Evolutionary conservation across 2,113 vertebrate species (phyloP).

Genomic region (Peromyscus maniculatus): DNA sequence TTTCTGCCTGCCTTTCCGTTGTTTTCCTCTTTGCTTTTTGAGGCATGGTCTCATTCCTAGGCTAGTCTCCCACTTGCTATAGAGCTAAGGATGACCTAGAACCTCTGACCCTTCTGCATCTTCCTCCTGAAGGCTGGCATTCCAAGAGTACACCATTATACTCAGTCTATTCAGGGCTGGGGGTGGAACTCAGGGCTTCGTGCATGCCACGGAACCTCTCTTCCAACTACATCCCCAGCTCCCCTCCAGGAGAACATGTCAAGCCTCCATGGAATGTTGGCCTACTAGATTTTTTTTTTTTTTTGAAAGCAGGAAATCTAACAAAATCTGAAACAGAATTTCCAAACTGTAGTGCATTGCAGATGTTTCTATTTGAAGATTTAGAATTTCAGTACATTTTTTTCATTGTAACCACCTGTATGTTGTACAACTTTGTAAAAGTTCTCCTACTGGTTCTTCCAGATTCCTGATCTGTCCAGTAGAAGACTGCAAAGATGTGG

Average conservation of each 20-base stretch:
- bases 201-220: not conserved
- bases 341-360: not conserved
- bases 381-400: constrained; percentile 4
- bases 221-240: not conserved
- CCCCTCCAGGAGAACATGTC: not conserved
- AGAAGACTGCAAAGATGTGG: not conserved
- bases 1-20: not conserved
- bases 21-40: no score
- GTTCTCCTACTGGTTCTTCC: not conserved
- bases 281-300: not conserved
- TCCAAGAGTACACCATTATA: not conserved
- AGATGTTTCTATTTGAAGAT: not conserved
- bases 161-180: not conserved
- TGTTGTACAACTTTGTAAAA: not conserved
- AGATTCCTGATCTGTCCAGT: not conserved
- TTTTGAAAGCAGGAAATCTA: not conserved
- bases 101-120: not conserved
- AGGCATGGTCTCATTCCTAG: not conserved
- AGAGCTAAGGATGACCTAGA: not conserved
- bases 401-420: not conserved
- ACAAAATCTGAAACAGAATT: not conserved
- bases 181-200: not conserved
- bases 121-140: no score
- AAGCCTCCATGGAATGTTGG: not conserved
- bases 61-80: not conserved